phyloP scores from a whole-genome alignment of 2,113 vertebrate species.

The Oncorhynchus tshawytscha region DNA sequence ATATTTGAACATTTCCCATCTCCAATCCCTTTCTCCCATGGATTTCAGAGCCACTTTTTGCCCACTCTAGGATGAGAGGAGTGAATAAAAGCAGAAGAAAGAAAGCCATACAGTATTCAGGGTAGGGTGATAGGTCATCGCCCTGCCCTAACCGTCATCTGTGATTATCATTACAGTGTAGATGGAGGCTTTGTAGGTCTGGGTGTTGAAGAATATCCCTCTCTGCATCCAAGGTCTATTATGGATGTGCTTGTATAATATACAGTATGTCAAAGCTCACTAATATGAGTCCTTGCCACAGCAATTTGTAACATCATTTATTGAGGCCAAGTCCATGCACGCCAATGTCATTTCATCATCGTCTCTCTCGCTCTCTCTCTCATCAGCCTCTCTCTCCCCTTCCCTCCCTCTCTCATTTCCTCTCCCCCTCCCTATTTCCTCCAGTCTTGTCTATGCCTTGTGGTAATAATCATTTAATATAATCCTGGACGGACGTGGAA shows the following conservation, averaged over 20 bases:
- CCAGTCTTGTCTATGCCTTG: conserved; percentile 4
- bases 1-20: conserved; percentile 24
- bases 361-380: too few species aligned
- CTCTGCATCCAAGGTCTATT: conserved; percentile 5
- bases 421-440: too few species aligned
- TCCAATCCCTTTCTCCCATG: neutral
- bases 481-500: conserved; percentile 37
- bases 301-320: conserved; percentile 30
- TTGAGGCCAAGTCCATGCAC: neutral
- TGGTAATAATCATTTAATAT: conserved; percentile 37
- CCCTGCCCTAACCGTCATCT: neutral
- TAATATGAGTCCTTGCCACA: conserved; percentile 21
- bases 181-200: neutral
- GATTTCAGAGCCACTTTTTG: neutral
- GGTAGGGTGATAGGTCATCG: neutral
- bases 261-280: conserved; percentile 8
- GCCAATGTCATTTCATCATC: conserved; percentile 19
- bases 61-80: neutral
- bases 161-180: neutral
- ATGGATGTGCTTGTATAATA: conserved; percentile 7
- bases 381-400: too few species aligned
- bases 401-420: too few species aligned
- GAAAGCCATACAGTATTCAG: neutral
- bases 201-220: neutral
- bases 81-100: neutral